These are phyloP conservation scores for Ochlodes sylvanus DNA, from an alignment of 2,888 invertebrate species.

Conservation along the genomic window DNA sequence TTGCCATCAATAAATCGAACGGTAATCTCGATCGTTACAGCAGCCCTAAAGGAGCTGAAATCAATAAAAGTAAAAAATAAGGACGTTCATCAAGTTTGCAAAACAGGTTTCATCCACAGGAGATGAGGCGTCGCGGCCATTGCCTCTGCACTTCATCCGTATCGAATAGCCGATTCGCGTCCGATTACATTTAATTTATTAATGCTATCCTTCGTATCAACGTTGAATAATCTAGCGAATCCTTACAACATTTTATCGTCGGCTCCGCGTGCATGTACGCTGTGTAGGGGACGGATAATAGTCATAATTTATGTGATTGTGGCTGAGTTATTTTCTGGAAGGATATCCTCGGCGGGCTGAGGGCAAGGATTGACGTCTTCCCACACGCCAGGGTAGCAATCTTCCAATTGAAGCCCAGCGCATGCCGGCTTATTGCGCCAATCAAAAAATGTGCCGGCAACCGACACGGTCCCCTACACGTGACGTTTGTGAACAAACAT, in stretches of 20 bases:
- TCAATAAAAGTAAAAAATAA: conserved; percentile 47
- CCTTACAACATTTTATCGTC: conserved; percentile 13
- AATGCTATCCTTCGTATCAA: conserved; percentile 45
- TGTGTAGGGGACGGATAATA: conserved; percentile 41
- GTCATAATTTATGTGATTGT: conserved; percentile 55
- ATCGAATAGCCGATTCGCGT: conserved; percentile 48
- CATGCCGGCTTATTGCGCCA: conserved; percentile 77
- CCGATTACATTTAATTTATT: conserved; percentile 56
- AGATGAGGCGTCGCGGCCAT: conserved; percentile 52
- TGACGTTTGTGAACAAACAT: conserved; percentile 12
- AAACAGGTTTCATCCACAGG: conserved; percentile 60
- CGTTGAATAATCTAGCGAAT: conserved; percentile 18
- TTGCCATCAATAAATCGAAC: conserved; percentile 22
- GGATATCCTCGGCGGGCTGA: conserved; percentile 77
- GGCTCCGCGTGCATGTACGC: conserved; percentile 2
- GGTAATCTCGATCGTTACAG: conserved; percentile 14
- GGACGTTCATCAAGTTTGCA: conserved; percentile 53
- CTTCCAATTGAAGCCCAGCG: conserved; percentile 79
- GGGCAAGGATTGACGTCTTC: conserved; percentile 77
- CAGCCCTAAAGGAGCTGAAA: conserved; percentile 48
- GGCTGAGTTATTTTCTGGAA: conserved; percentile 76
- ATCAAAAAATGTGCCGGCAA: conserved; percentile 78
- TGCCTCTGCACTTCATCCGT: conserved; percentile 54
- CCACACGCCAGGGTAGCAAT: conserved; percentile 74
- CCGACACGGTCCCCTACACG: conserved; percentile 41